Evolutionary conservation across 1,140 invertebrate species (phyloP).

Genomic region (Drosophila hydei): DNA sequence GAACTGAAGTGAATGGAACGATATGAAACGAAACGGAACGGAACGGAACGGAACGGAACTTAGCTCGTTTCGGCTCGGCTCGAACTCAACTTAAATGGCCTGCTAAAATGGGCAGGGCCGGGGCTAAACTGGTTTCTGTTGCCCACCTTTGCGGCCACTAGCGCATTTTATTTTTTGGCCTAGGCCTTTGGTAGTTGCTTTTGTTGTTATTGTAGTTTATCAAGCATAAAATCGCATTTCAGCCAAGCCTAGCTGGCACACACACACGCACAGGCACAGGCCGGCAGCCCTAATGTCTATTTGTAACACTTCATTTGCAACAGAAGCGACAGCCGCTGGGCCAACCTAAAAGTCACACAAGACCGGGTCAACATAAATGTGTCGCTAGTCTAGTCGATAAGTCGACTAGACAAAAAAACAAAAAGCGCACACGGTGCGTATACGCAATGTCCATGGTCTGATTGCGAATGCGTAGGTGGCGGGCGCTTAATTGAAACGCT

Average conservation of each 20-base stretch:
- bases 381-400: conserved; percentile 36
- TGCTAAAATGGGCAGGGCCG: conserved; percentile 7
- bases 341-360: conserved; percentile 62
- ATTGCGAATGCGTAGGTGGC: conserved; percentile 16
- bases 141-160: conserved; percentile 32
- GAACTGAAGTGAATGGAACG: conserved; percentile 10
- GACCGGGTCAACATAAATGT: conserved; percentile 18
- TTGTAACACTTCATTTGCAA: conserved; percentile 81
- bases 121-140: conserved; percentile 32
- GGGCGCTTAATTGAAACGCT: conserved; percentile 44
- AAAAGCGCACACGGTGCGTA: conserved; percentile 35
- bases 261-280: conserved; percentile 8
- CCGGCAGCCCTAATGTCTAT: conserved; percentile 68
- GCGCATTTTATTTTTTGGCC: conserved; percentile 40
- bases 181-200: conserved; percentile 50
- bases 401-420: conserved; percentile 19
- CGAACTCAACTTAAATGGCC: conserved; percentile 29
- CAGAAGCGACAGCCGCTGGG: conserved; percentile 54
- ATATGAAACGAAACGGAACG: no score
- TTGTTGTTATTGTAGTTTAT: conserved; percentile 75
- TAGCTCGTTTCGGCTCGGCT: background rate
- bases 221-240: conserved; percentile 80
- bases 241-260: conserved; percentile 35
- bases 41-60: conserved; percentile 1
- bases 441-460: conserved; percentile 38